Evolutionary conservation across 53 echinoderm and acorn worm genomes (phyloP), one percentile per base, ranked within the genome.

Genomic region (Zoroaster sp.): DNA sequence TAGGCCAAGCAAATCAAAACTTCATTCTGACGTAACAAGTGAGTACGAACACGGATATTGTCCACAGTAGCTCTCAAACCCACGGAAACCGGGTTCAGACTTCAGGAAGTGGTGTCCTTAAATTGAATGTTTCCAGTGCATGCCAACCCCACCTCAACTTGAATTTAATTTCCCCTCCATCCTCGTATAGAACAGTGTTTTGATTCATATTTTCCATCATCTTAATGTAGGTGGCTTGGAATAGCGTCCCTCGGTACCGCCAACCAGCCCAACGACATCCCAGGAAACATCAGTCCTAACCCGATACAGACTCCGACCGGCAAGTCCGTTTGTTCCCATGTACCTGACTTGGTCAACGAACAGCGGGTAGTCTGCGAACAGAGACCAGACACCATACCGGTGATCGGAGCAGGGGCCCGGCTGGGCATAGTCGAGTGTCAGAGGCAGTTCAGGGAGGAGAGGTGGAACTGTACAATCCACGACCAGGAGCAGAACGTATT

Each of bases 401-500:
- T 81, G 30, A 93, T 97, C 76, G 87, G 95, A 5, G 95, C 92
- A 34, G 97, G 97, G 11, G 97, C 95, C 35, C 92, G 92, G 67
- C 90, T 94, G 3, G 97, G 93, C 14, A 95, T 97, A 31, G 45
- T 72, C 32, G 97, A 97, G 80, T 97, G 97, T 80, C 95, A 97
- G 76, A 83, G 92, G 66, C 97, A 97, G 51, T 97, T 97, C 46
- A 70, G 92, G 21, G 86, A 87, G 33, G 95, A 95, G 75, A 90
- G 97, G 42, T 97, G 97, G 97, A 97, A 97, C 91, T 97, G 97
- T 46, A 91, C 97, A 3, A 88, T 93, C 32, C 78, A 91, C 51
- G 87, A 83, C 31, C 73, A 90, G 45, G 87, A 85, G 18, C 88
- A 92, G 53, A 94, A 94, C 43, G 94, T 92, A 3, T 95, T 97